These are phyloP conservation scores for Drosophila gunungcola DNA, from an alignment of 1,140 invertebrate genomes.

Conservation along the genomic window DNA sequence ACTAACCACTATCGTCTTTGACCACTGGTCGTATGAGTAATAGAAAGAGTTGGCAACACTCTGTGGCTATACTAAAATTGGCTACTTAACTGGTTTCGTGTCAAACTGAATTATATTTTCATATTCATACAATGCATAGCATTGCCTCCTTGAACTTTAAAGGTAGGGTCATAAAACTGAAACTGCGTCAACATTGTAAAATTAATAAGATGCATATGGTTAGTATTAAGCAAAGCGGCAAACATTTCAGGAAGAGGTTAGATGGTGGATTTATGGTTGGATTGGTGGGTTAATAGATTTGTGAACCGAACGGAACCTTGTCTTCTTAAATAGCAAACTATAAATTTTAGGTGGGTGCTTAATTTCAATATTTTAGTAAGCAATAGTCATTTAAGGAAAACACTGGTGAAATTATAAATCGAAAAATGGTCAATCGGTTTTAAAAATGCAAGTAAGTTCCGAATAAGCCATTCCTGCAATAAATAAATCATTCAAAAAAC, in stretches of 20 bases:
- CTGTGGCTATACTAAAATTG: neutral
- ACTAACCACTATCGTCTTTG: constrained; percentile 8
- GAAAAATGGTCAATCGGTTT: neutral
- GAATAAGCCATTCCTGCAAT: neutral
- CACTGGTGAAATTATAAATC: too few relatives aligned
- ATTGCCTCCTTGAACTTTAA: constrained; percentile 72
- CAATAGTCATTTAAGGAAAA: too few relatives aligned
- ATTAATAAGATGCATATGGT: constrained; percentile 23
- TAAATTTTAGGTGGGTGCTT: neutral
- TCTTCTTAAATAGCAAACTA: neutral
- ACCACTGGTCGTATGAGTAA: neutral
- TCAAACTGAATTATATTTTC: constrained; percentile 46
- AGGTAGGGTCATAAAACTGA: constrained; percentile 46
- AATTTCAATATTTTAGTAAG: too few relatives aligned
- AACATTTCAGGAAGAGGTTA: constrained; percentile 12
- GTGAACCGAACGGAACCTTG: constrained; percentile 3
- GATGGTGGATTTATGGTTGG: constrained; percentile 5
- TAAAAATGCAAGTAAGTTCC: neutral
- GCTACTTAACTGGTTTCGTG: constrained; percentile 17
- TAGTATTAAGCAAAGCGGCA: constrained; percentile 13
- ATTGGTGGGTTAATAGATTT: neutral
- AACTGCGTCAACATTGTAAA: constrained; percentile 41
- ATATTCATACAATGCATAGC: constrained; percentile 31
- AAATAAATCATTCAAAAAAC: neutral
- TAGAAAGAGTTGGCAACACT: neutral